Evolutionary conservation across 2,113 vertebrate genomes (phyloP), one percentile per base, ranked within the genome.

Genomic region (Ariopsis seemanni): DNA sequence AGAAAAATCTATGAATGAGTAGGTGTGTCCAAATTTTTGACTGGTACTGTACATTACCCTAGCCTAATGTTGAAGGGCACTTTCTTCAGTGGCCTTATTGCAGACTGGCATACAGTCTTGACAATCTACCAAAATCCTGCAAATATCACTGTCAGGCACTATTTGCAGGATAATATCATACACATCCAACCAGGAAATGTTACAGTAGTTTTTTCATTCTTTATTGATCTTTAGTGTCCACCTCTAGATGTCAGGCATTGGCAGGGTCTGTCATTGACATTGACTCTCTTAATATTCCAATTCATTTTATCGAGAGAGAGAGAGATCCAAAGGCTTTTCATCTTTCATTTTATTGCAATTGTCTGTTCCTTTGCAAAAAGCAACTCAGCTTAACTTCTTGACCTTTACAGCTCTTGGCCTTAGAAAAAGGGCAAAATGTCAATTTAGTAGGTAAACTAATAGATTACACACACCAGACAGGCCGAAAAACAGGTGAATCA

Each of bases 401-500:
- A 30, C 27, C 77, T 58, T 86, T 67, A 53, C 60, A 50, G 7
- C 52, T 22, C 17, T 83, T 53, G 60, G n/a, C 9, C 30, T 65
- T 57, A 34, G 0, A 48, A 25, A 84, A 84, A 84, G 22, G 80
- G 27, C 86, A 84, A 57, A 57, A 57, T 83, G 60, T 79, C 52
- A 65, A 65, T 78, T 65, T 11, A 25, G 5, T 60, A 50, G 34
- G 20, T 81, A 52, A 78, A 84, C 27, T 34, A 84, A 88, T 79
- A 50, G 52, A 78, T 79, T 42, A 67, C 30, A 69, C 25, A 65
- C 42, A 82, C 30, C 62, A 82, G n/a, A 25, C 67, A 62, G 80
- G 65, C 67, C 10, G 0, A 74, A 63, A 67, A 82, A 71, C 71
- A 67, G 86, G 50, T 75, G 80, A 87, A 78, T 88, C 74, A 69